These are phyloP conservation scores for Chrysotoxum bicinctum DNA, from an alignment of 2,888 invertebrate species.

Conservation along the genomic window DNA sequence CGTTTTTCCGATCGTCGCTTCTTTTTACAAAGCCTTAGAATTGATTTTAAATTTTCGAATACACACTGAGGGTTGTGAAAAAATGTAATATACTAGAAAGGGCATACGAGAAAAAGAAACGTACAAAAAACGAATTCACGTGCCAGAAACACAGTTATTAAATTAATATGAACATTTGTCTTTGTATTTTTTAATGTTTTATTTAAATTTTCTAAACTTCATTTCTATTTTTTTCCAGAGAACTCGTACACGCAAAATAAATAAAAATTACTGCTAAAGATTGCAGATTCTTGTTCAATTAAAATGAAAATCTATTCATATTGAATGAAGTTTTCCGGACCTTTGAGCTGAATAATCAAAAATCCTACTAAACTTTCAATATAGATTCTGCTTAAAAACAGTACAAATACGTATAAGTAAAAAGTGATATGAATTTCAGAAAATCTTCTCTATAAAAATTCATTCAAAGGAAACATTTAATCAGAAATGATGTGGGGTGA, in stretches of 20 bases:
- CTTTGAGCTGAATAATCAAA: background rate
- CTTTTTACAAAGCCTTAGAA: too few relatives aligned
- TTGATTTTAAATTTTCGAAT: too few relatives aligned
- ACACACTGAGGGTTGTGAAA: too few relatives aligned
- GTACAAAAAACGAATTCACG: too few relatives aligned
- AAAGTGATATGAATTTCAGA: background rate
- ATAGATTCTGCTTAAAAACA: background rate
- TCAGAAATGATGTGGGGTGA: slow-evolving; percentile 34
- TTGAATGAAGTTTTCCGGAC: background rate
- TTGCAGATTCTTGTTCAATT: background rate
- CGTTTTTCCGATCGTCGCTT: too few relatives aligned
- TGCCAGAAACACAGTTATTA: too few relatives aligned
- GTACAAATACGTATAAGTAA: slow-evolving; percentile 4
- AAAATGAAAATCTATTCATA: background rate
- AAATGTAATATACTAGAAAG: too few relatives aligned
- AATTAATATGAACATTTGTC: too few relatives aligned
- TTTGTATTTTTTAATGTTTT: too few relatives aligned
- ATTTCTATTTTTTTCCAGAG: background rate
- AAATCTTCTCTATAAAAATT: background rate
- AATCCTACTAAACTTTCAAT: background rate
- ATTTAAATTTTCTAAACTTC: background rate
- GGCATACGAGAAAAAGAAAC: too few relatives aligned
- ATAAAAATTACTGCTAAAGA: background rate
- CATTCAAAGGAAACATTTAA: background rate
- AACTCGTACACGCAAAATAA: background rate